Conservation (phyloP, 2,888 invertebrate species). For the Capitulum mitella region DNA sequence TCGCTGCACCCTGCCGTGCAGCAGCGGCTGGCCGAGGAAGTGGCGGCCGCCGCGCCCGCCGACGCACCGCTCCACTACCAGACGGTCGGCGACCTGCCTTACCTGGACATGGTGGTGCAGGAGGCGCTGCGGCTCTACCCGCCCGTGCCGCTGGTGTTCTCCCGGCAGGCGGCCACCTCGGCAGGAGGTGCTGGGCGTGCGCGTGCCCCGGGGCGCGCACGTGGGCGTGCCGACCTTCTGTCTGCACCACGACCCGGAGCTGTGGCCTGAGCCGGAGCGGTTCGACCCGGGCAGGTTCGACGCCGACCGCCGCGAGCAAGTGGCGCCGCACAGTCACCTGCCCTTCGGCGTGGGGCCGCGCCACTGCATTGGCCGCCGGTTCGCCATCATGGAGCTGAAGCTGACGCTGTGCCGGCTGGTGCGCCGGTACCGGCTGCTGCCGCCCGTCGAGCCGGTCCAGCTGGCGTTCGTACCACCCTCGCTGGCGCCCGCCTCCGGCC, state of each 20-base stretch:
- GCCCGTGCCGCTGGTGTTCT: background rate
- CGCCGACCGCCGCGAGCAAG: background rate
- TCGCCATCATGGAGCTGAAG: background rate
- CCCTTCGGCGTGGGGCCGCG: background rate
- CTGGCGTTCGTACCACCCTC: background rate
- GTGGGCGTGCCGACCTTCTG: background rate
- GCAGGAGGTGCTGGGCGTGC: background rate
- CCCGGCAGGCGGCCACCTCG: background rate
- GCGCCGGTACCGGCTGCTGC: background rate
- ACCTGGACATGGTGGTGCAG: background rate
- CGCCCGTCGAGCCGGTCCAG: background rate
- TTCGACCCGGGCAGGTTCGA: slow-evolving; percentile 1
- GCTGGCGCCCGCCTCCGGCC: background rate
- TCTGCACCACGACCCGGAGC: background rate
- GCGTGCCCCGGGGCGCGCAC: background rate
- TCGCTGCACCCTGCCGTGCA: background rate
- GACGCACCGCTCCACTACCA: background rate
- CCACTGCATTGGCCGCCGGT: background rate
- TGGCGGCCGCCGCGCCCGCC: background rate
- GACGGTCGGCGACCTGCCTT: background rate
- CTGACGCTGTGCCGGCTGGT: background rate
- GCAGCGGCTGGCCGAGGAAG: background rate
- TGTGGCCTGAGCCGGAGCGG: slow-evolving; percentile 2
- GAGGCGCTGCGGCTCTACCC: background rate
- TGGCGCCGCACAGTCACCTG: background rate